Percentiles rank a stretch among this genome's conserved stretches.
These are phyloP conservation scores for Danio rerio DNA, from an alignment of 2,113 vertebrate genomes.

Conservation along the genomic window GRCz12tu NC_133182.1:20790501-20791000, in stretches of 20 bases:
- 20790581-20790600: slow-evolving; percentile 67
- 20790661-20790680: slow-evolving; percentile 39
- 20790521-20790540: slow-evolving; percentile 20
- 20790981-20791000: too few species aligned
- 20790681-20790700: neutral
- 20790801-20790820: too few species aligned
- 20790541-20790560: slow-evolving; percentile 49
- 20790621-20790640: slow-evolving; percentile 72
- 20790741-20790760: neutral
- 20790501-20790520: slow-evolving; percentile 22
- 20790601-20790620: slow-evolving; percentile 68
- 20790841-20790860: too few species aligned
- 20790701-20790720: neutral
- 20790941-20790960: too few species aligned
- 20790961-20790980: too few species aligned
- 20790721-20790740: neutral
- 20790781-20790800: neutral
- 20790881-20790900: too few species aligned
- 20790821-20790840: too few species aligned
- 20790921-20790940: too few species aligned
- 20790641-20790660: slow-evolving; percentile 46
- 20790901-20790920: too few species aligned
- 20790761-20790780: neutral
- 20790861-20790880: too few species aligned
- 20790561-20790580: slow-evolving; percentile 48